Conservation (phyloP, 2,888 invertebrate species). For the Caenorhabditis sp. region DNA sequence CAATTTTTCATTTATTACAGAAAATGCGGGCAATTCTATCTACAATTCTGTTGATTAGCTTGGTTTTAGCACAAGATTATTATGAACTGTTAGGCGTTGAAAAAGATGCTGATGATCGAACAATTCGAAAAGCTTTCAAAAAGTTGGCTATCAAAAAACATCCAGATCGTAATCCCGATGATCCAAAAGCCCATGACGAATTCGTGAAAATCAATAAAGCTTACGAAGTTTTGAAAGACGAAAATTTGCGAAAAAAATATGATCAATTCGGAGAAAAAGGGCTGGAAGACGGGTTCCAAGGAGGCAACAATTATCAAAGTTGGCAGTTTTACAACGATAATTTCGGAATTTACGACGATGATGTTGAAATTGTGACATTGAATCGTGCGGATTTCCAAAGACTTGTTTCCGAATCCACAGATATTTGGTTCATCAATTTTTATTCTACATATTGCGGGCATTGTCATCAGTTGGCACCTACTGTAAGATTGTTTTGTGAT, state of each 20-base stretch:
- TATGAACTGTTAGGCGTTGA: conserved; percentile 79
- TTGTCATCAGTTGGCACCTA: conserved; percentile 83
- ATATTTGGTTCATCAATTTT: conserved; percentile 86
- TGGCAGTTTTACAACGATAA: conserved; percentile 83
- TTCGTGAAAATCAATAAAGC: conserved; percentile 84
- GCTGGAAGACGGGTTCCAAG: conserved; percentile 75
- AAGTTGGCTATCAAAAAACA: conserved; percentile 80
- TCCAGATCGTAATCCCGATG: conserved; percentile 80
- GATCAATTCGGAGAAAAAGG: conserved; percentile 78
- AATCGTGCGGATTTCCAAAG: conserved; percentile 79
- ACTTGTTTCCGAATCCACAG: conserved; percentile 74
- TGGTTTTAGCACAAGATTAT: conserved; percentile 73
- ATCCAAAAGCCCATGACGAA: conserved; percentile 79
- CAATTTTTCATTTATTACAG: neutral
- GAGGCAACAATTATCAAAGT: conserved; percentile 80
- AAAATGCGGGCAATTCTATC: conserved; percentile 34
- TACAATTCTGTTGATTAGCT: neutral
- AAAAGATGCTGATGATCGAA: conserved; percentile 78
- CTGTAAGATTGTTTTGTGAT: too few species aligned
- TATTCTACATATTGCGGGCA: conserved; percentile 87
- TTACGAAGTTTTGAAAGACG: conserved; percentile 86
- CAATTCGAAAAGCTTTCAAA: conserved; percentile 82
- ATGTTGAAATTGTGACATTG: conserved; percentile 82
- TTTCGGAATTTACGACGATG: conserved; percentile 87
- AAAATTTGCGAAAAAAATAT: conserved; percentile 75